Evolutionary conservation across 1,140 invertebrate species (phyloP), one percentile per base, ranked within the genome.

Genomic region (Pachypsylla venusta): DNA sequence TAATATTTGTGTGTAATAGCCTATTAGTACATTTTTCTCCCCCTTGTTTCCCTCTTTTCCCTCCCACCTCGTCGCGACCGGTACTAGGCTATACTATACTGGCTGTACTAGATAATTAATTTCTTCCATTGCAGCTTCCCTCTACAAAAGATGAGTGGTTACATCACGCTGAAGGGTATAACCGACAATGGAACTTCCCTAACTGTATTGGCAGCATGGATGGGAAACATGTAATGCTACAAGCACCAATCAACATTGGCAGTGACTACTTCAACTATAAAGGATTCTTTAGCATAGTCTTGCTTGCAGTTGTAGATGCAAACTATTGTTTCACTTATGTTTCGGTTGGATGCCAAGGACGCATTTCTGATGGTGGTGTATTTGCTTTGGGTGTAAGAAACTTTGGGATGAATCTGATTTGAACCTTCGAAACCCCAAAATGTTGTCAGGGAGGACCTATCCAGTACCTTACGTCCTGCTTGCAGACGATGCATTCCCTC

Each of bases 211-310:
- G 72, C 3, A 66, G 73, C 20, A 60, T 75, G 2, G 75, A 77
- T 66, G 75, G 76, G 1, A 78, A 77, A 61, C 75, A 79, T 64
- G 56, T 78, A 19, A 57, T 64, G 1, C 70, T 76, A 26, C 58
- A 69, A 64, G 60, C 56, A 2, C 74, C 75, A 40, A 4, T 39
- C 20, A 62, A 69, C 27, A 68, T 67, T 61, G 76, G 76, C 56
- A 63, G 66, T 5, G 62, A 68, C 12, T 79, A 68, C 70, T 75
- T 67, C 48, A 79, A 78, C 64, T 77, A 78, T 60, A 79, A 78
- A 59, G 63, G 67, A 22, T 70, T 63, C 54, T 75, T 72, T 65
- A 75, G 72, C 55, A 71, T 77, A 53, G 73, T 79, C 27, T 64
- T 79, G 16, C 62, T 78, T 58, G 76, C 70, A 3, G 42, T 76